Conservation (phyloP, 1,140 invertebrate species). For the Plodia interpunctella region DNA sequence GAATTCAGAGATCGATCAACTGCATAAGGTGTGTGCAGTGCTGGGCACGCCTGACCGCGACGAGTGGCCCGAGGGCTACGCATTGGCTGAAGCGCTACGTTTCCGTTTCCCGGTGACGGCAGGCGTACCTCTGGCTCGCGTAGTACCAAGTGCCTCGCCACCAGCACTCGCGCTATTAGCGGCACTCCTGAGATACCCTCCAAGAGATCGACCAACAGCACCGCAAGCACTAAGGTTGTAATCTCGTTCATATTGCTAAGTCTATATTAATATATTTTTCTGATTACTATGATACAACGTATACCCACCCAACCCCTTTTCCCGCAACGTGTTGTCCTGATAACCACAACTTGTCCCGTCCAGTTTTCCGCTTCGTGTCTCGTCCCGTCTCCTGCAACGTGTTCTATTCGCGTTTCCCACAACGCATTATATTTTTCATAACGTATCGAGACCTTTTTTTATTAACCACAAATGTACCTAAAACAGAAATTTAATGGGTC, state of each 20-base stretch:
- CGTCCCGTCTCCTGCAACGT: no score
- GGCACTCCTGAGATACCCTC: constrained; percentile 95
- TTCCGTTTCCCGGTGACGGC: constrained; percentile 96
- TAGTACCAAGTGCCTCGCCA: constrained; percentile 91
- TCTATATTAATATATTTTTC: no score
- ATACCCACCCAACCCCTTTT: no score
- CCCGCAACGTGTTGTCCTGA: no score
- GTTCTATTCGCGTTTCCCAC: no score
- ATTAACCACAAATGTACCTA: no score
- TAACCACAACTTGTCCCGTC: no score
- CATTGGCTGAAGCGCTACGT: constrained; percentile 95
- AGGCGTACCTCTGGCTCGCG: constrained; percentile 85
- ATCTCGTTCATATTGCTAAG: background rate
- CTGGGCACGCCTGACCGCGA: constrained; percentile 93
- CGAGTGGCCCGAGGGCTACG: constrained; percentile 97
- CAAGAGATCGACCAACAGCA: constrained; percentile 93
- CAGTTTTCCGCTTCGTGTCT: no score
- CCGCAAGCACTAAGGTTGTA: constrained; percentile 87
- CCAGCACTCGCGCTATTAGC: constrained; percentile 91
- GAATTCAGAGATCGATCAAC: constrained; percentile 98
- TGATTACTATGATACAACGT: no score
- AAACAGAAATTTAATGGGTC: no score
- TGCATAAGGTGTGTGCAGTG: constrained; percentile 97
- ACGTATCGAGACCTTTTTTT: no score
- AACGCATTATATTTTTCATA: no score